These are phyloP conservation scores for Antheraea yamamai DNA, from an alignment of 2,888 invertebrate genomes.

Conservation along the genomic window DNA sequence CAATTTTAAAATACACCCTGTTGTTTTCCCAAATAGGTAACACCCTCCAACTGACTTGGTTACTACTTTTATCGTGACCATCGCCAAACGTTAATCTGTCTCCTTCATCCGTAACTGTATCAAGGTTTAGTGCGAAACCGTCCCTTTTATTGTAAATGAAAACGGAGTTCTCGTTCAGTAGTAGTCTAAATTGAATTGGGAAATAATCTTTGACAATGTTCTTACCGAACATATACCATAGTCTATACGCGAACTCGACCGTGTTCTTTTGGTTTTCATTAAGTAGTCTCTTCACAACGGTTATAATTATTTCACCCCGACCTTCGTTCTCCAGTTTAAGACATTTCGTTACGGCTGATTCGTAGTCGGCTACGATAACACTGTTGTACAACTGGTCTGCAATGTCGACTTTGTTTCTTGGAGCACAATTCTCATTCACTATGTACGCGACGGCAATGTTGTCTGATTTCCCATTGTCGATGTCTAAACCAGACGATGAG, in stretches of 20 bases:
- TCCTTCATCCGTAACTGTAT: neutral
- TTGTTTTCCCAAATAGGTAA: constrained; percentile 8
- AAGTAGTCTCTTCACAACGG: neutral
- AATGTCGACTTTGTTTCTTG: neutral
- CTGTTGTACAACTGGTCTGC: constrained; percentile 11
- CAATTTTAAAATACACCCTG: constrained; percentile 10
- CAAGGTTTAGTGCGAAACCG: constrained; percentile 14
- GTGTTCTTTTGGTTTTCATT: neutral
- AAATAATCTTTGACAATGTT: constrained; percentile 17
- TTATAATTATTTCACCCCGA: neutral
- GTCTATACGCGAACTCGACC: constrained; percentile 15
- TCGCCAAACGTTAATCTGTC: constrained; percentile 18
- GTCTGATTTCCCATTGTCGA: neutral
- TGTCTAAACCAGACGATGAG: neutral
- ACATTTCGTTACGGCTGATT: neutral
- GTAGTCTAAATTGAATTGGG: constrained; percentile 14
- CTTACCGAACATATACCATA: constrained; percentile 2
- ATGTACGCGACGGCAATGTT: neutral
- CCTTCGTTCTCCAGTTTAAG: neutral
- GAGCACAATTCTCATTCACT: neutral
- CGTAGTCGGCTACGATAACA: constrained; percentile 13
- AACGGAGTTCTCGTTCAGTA: neutral
- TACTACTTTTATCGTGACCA: neutral
- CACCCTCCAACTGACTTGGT: constrained; percentile 16
- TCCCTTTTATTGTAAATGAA: constrained; percentile 12